phyloP scores from a whole-genome alignment of 2,888 invertebrate genomes.

The Allolobophora icterica region DNA sequence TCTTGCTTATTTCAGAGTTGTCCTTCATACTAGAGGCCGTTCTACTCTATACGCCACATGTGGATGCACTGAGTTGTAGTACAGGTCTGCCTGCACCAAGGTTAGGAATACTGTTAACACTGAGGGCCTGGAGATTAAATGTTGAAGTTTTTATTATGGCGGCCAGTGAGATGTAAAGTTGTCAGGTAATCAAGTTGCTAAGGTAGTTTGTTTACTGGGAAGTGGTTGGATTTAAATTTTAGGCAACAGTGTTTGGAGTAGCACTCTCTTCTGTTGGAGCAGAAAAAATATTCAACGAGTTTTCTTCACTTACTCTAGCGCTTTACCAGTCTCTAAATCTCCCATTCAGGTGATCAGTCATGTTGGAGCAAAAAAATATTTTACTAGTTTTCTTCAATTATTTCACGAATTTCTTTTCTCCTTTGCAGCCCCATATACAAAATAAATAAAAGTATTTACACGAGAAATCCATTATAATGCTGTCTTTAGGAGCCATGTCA shows the following conservation, averaged over 20 bases:
- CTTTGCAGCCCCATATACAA: too few species aligned
- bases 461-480: too few species aligned
- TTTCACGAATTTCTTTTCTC: too few species aligned
- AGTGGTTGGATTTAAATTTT: background rate
- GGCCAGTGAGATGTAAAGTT: too few species aligned
- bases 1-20: too few species aligned
- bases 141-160: background rate
- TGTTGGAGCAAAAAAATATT: background rate
- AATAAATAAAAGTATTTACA: too few species aligned
- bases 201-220: background rate
- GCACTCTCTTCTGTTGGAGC: background rate
- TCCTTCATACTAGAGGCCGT: background rate
- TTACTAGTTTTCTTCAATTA: too few species aligned
- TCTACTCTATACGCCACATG: background rate
- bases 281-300: background rate
- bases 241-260: conserved; percentile 18
- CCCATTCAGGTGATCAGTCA: background rate
- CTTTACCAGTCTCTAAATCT: background rate
- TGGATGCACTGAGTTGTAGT: background rate
- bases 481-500: too few species aligned
- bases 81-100: background rate
- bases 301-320: background rate
- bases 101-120: background rate
- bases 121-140: too few species aligned
- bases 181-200: background rate